Evolutionary conservation across 2,888 invertebrate genomes (phyloP), one percentile per base, ranked within the genome.

Genomic region (Pyrochroa serraticornis): DNA sequence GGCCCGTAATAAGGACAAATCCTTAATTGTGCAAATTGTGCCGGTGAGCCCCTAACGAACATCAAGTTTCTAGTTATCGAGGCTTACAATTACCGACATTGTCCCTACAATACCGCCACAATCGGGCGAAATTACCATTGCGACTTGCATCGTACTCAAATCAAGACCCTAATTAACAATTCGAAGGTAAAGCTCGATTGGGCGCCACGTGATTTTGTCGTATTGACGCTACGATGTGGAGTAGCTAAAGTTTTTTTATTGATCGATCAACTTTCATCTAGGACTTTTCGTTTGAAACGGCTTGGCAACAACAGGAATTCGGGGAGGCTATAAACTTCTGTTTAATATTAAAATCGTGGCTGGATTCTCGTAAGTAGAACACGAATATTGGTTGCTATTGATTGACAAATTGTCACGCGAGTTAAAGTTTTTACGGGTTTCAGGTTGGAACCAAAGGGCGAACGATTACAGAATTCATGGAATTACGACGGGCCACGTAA

Each of bases 21-120:
- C 39, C 43, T 43, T 43, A 30, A 43, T 14, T 43, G 43, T 43
- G 50, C 56, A 35, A 50, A 49, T 55, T 43, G 32, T 49, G 30
- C 5, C 43, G 30, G 43, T 22, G 31, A 10, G 44, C 9, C 22
- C 22, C 51, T 51, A 51, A 50, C 51, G 46, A 51, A 36, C 48
- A 43, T 22, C 31, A 34, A 35, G 32, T 46, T 57, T 57, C 50
- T 57, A 32, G 46, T 46, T 46, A 50, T 55, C 39, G 13, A 43
- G 30, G 7, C n/a, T 55, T 33, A 34, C 56, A 56, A 56, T 56
- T 56, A 56, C 49, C 30, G 8, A 34, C 42, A 41, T 57, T 57
- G 50, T 56, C 34, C 37, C 9, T 9, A 34, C 22, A 22, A 22
- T 22, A 32, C 9, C 33, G 10, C 12, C 10, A 39, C 12, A 39